Evolutionary conservation across 2,888 invertebrate genomes (phyloP).

Genomic region (Dromius quadrimaculatus): DNA sequence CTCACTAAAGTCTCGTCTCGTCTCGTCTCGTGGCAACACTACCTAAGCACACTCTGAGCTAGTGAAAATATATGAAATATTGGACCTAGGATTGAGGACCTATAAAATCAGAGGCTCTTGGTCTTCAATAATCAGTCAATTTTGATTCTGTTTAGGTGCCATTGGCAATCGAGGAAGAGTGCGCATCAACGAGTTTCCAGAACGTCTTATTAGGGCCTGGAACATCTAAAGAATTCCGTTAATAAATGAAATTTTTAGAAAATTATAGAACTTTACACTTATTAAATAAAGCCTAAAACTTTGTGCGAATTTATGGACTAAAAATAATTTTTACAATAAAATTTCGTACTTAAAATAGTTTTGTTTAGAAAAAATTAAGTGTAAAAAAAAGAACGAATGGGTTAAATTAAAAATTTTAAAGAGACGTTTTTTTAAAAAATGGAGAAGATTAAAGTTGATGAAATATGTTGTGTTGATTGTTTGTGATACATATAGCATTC

Average conservation of each 20-base stretch:
- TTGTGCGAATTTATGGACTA: constrained; percentile 43
- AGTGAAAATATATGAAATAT: no score
- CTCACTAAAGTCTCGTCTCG: no score
- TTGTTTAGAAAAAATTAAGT: constrained; percentile 38
- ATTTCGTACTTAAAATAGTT: constrained; percentile 49
- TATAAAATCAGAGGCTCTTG: no score
- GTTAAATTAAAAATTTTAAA: constrained; percentile 21
- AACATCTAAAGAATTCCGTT: constrained; percentile 65
- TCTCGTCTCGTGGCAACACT: no score
- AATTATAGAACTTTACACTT: constrained; percentile 61
- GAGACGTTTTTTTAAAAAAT: constrained; percentile 36
- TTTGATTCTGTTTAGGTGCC: constrained; percentile 63
- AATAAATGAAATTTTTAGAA: constrained; percentile 51
- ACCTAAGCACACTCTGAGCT: no score
- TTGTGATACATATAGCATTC: constrained; percentile 45
- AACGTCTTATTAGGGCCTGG: constrained; percentile 63
- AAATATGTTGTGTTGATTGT: constrained; percentile 39
- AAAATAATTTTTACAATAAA: constrained; percentile 47
- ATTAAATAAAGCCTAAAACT: constrained; percentile 48
- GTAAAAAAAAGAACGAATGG: constrained; percentile 27
- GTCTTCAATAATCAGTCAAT: no score
- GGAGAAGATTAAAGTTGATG: constrained; percentile 27
- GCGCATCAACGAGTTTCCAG: constrained; percentile 63
- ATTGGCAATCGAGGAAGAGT: constrained; percentile 65
- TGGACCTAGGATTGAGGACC: no score